phyloP scores from a whole-genome alignment of 2,113 vertebrate genomes.

The Phyllostomus discolor region DNA sequence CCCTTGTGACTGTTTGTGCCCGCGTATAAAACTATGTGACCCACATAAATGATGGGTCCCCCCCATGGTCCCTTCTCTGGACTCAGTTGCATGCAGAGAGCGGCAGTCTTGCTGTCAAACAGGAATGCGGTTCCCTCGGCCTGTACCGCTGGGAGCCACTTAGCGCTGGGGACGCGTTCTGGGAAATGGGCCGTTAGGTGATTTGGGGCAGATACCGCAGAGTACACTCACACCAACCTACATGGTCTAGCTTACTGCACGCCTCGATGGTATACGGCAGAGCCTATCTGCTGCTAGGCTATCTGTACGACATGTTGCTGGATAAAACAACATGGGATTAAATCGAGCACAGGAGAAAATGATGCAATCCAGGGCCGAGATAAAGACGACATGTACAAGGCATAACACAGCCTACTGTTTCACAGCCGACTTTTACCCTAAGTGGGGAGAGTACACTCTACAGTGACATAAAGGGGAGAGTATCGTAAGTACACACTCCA shows the following conservation, averaged over 20 bases:
- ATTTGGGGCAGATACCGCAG: too few species aligned
- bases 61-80: not conserved
- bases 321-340: not conserved
- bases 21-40: not conserved
- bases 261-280: not conserved
- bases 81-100: not conserved
- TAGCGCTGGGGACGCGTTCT: not conserved
- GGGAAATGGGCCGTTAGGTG: not conserved
- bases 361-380: not conserved
- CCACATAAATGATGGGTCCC: not conserved
- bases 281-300: not conserved
- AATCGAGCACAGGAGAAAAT: not conserved
- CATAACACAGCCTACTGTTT: not conserved
- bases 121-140: not conserved
- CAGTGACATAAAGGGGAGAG: not conserved
- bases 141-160: not conserved
- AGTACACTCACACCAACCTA: not conserved
- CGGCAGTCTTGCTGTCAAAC: not conserved
- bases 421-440: not conserved
- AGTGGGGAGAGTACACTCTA: not conserved
- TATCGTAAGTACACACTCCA: not conserved
- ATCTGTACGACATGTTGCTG: not conserved
- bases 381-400: not conserved
- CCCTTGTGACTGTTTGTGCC: not conserved
- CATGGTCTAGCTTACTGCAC: not conserved